Evolutionary conservation across 2,113 vertebrate species (phyloP).

Genomic region (Donacobius atricapilla): DNA sequence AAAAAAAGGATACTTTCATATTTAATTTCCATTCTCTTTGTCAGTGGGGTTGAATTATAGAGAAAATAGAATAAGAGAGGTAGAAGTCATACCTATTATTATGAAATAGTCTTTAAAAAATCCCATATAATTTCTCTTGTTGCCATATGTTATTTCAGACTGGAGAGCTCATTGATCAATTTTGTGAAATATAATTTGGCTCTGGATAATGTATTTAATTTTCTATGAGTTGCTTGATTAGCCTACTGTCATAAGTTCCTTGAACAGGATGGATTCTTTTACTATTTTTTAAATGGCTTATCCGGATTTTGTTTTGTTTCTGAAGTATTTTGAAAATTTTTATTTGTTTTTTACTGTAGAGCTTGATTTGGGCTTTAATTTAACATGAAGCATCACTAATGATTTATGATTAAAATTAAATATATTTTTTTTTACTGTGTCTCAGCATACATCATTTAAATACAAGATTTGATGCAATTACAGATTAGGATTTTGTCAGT

Average conservation of each 20-base stretch:
- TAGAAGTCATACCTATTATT: background rate
- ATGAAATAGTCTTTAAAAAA: background rate
- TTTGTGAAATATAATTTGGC: background rate
- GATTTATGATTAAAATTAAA: background rate
- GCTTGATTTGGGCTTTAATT: background rate
- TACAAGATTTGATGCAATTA: background rate
- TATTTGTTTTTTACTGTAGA: background rate
- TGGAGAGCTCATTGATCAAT: background rate
- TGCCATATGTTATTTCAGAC: background rate
- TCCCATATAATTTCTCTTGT: accelerated
- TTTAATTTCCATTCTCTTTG: background rate
- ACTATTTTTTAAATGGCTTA: background rate
- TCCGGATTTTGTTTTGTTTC: background rate
- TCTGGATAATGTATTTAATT: background rate
- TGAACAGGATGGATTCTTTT: background rate
- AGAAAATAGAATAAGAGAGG: background rate
- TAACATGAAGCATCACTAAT: background rate
- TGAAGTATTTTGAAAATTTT: background rate
- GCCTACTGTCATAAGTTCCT: background rate
- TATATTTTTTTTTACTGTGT: background rate
- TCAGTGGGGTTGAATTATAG: background rate
- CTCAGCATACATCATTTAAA: background rate
- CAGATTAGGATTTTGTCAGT: background rate
- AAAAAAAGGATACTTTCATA: background rate
- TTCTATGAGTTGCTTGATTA: background rate